phyloP scores from a whole-genome alignment of 2,888 invertebrate species.

The Proisotoma minuta region DNA sequence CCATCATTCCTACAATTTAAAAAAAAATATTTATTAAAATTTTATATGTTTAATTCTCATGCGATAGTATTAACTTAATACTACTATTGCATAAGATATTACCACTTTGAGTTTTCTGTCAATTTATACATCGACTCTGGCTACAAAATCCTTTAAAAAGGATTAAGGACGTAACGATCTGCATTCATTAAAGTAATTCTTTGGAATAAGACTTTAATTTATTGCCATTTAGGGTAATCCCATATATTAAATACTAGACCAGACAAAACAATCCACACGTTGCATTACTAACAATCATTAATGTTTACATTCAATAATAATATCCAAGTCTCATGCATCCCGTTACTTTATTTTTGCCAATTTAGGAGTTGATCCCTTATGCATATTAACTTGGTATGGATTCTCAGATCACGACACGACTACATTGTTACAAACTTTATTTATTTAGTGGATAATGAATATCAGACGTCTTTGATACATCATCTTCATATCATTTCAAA shows the following conservation, averaged over 20 bases:
- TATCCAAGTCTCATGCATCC: not conserved
- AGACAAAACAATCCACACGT: constrained; percentile 7
- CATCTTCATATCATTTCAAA: too few relatives aligned
- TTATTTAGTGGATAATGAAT: too few relatives aligned
- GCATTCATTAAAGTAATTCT: constrained; percentile 1
- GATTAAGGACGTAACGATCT: constrained; percentile 2
- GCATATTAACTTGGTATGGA: too few relatives aligned
- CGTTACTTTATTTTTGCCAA: not conserved
- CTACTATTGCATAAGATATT: too few relatives aligned
- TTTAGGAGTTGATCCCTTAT: too few relatives aligned
- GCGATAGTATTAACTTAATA: too few relatives aligned
- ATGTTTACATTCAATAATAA: not conserved
- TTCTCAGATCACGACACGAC: not conserved
- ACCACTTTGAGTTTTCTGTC: too few relatives aligned
- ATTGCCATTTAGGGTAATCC: constrained; percentile 11
- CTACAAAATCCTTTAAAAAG: constrained; percentile 10
- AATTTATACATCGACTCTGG: constrained; percentile 1
- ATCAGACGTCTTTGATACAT: too few relatives aligned
- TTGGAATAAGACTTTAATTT: constrained; percentile 6
- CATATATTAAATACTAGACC: not conserved
- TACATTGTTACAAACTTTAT: too few relatives aligned
- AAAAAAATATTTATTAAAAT: constrained; percentile 5
- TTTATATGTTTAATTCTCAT: too few relatives aligned
- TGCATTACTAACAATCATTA: not conserved
- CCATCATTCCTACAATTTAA: constrained; percentile 28